Evolutionary conservation across 2,888 invertebrate species (phyloP).

Genomic region (Ornithoptera priamus): DNA sequence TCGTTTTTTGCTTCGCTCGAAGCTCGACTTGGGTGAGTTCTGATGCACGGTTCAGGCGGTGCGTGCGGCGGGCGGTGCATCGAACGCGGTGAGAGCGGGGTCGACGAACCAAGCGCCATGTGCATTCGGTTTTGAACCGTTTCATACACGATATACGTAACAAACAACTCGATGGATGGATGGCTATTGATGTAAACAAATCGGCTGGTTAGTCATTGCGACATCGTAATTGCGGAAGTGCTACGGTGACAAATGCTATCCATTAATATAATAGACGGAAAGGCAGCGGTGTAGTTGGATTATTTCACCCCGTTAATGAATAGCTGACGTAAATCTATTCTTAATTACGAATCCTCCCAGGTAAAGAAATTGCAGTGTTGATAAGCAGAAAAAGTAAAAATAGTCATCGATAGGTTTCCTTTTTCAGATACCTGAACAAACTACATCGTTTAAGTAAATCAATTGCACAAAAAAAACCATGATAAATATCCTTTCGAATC

Average conservation of each 20-base stretch:
- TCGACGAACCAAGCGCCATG: constrained; percentile 68
- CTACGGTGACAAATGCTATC: constrained; percentile 25
- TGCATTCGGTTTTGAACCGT: constrained; percentile 64
- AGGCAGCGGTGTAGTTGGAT: constrained; percentile 16
- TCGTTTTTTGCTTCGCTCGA: constrained; percentile 37
- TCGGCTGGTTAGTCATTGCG: constrained; percentile 25
- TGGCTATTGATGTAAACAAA: constrained; percentile 34
- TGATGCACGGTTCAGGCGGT: constrained; percentile 40
- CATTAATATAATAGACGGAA: constrained; percentile 22
- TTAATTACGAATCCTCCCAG: background rate
- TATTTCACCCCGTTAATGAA: constrained; percentile 17
- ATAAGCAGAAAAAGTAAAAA: background rate
- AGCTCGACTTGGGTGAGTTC: constrained; percentile 36
- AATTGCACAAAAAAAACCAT: too few relatives aligned
- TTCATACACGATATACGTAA: constrained; percentile 50
- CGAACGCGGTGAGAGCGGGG: constrained; percentile 78
- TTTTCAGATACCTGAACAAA: background rate
- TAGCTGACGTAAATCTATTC: constrained; percentile 1
- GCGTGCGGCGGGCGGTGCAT: constrained; percentile 62
- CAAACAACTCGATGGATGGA: constrained; percentile 35
- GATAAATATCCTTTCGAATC: too few relatives aligned
- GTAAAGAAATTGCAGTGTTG: background rate
- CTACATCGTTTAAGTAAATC: too few relatives aligned
- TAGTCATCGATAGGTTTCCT: background rate
- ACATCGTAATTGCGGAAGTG: constrained; percentile 30